Evolutionary conservation across 2,113 vertebrate genomes (phyloP).

Genomic region (Perccottus glenii): DNA sequence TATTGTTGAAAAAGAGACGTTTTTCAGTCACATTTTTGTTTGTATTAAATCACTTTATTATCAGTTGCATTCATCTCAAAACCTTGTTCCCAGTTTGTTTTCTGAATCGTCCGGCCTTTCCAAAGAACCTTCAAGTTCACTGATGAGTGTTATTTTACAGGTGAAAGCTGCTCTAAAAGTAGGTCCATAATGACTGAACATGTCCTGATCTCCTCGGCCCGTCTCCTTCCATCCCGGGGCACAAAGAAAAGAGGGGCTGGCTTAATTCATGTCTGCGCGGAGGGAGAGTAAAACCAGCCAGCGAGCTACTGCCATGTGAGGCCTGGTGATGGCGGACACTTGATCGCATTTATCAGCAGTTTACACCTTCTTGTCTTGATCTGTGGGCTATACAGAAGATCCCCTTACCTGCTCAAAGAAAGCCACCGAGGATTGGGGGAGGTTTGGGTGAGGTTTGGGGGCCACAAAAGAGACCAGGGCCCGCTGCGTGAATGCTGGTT

Average conservation of each 20-base stretch:
- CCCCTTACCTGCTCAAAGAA: constrained; percentile 89
- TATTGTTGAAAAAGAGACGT: too few species aligned
- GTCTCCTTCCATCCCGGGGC: constrained; percentile 57
- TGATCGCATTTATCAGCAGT: constrained; percentile 90
- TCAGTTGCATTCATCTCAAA: background rate
- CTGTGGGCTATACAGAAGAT: constrained; percentile 88
- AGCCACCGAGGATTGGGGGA: constrained; percentile 58
- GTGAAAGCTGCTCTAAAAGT: constrained; percentile 34
- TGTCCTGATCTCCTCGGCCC: constrained; percentile 62
- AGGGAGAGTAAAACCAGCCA: constrained; percentile 19
- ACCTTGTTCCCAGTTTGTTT: constrained; percentile 20
- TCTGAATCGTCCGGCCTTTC: constrained; percentile 18
- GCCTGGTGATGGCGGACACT: constrained; percentile 78
- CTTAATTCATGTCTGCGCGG: constrained; percentile 61
- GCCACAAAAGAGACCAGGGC: constrained; percentile 79
- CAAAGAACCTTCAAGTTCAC: constrained; percentile 25
- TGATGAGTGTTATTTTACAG: constrained; percentile 34
- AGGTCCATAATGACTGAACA: constrained; percentile 35
- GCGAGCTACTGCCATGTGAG: constrained; percentile 67
- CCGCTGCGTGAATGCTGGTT: constrained; percentile 86
- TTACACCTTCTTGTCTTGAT: constrained; percentile 94
- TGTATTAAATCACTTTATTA: background rate
- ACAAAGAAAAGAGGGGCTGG: constrained; percentile 56
- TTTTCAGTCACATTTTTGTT: too few species aligned
- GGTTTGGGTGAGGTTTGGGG: constrained; percentile 52